A percentile compares a stretch with the other conserved stretches of the same genome.
phyloP scores from a whole-genome alignment of 2,797 vertebrate species.

The Erethizon dorsatum region DNA sequence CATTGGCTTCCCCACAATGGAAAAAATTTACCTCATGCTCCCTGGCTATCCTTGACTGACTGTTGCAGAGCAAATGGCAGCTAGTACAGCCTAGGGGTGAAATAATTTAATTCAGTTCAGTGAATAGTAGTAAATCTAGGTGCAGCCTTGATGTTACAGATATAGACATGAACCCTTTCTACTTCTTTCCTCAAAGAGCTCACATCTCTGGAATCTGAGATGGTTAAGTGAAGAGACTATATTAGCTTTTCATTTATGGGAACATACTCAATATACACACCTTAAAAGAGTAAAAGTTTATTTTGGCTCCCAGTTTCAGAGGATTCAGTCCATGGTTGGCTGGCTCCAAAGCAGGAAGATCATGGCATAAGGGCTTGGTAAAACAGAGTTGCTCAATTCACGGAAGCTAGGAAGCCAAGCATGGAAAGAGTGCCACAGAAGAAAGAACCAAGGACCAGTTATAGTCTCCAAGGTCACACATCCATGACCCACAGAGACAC shows the following conservation, averaged over 20 bases:
- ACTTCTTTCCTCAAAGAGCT: slow-evolving; percentile 51
- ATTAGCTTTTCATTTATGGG: not conserved
- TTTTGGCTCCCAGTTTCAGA: not conserved
- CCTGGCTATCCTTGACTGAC: slow-evolving; percentile 19
- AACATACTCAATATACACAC: not conserved
- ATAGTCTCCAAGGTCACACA: not conserved
- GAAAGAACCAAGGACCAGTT: not conserved
- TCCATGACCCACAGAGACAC: not conserved
- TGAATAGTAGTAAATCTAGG: slow-evolving; percentile 29
- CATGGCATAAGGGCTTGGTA: not conserved
- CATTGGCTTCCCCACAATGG: not conserved
- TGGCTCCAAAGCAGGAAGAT: not conserved
- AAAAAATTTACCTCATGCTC: slow-evolving; percentile 43
- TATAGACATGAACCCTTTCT: slow-evolving; percentile 10
- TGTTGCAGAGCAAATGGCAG: slow-evolving; percentile 65
- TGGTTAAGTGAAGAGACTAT: not conserved
- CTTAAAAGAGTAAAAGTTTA: not conserved
- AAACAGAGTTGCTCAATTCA: not conserved
- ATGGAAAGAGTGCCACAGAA: not conserved
- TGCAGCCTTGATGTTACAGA: not conserved
- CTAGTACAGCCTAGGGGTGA: not conserved
- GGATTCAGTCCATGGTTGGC: not conserved
- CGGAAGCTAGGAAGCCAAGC: not conserved
- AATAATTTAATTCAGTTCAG: slow-evolving; percentile 64
- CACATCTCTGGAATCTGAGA: slow-evolving; percentile 15